Conservation (phyloP, 2,888 invertebrate species). For the Nephrotoma guestfalica region DNA sequence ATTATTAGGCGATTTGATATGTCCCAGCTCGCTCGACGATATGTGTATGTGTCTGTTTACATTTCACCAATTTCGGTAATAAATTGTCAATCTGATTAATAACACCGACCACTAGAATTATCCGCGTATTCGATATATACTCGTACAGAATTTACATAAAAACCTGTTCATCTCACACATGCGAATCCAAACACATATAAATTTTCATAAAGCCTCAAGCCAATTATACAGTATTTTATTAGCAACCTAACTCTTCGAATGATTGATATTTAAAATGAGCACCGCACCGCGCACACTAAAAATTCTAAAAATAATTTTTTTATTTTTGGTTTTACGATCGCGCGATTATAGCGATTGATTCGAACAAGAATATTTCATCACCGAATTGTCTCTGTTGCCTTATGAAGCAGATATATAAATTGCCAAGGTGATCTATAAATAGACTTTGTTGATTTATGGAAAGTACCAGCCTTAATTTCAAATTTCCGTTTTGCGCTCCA, state of each 20-base stretch:
- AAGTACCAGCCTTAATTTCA: no score
- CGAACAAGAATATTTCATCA: background rate
- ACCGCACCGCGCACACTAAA: background rate
- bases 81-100: background rate
- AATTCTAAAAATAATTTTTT: background rate
- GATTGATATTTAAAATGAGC: background rate
- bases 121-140: background rate
- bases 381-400: background rate
- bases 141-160: background rate
- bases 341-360: background rate
- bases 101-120: background rate
- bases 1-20: background rate
- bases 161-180: background rate
- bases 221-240: background rate
- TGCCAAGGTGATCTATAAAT: background rate
- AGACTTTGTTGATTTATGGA: background rate
- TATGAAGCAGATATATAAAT: background rate
- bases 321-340: background rate
- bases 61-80: background rate
- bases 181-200: background rate
- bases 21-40: background rate
- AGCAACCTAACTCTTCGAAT: background rate
- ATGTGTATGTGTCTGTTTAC: background rate
- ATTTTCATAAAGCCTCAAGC: background rate
- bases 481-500: no score